Base-by-base conservation (phyloP, 1,140 invertebrate species). In the Cephus cinctus region DNA sequence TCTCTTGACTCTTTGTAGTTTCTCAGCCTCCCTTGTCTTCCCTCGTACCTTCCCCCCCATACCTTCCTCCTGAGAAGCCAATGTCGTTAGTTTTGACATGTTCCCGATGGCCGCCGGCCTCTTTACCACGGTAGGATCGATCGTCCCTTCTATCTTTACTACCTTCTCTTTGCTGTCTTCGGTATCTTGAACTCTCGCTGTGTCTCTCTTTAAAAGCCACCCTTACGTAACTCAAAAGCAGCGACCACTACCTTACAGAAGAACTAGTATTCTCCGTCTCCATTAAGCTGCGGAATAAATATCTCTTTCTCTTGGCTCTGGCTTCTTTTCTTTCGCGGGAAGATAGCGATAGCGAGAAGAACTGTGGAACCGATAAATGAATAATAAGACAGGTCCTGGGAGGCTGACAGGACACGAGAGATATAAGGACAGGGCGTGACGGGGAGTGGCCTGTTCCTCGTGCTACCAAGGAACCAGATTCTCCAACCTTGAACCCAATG, bases 21-120 rank as follows among this genome's bases (percentile, higher is more conserved):
- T 19, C 14, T 32, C 44, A 56, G 52, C 48, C 52, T 58, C 50
- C 44, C 31, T 61, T 47, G 50, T n/a, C n/a, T n/a, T n/a, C n/a
- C n/a, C n/a, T n/a, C n/a, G n/a, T n/a, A n/a, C 48, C 54, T 55
- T 56, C 53, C 49, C 48, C 45, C 50, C 32, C 43, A 44, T 52
- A n/a, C n/a, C n/a, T n/a, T n/a, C n/a, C n/a, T n/a, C 34, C 12
- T 12, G 27, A 9, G 2, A 11, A 50, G 52, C 48, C 57, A 54
- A 52, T 66, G 59, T 67, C 65, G 58, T 69, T 67, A 67, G 48
- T 64, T 65, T 69, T 59, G 54, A 64, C 56, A 54, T 54, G 43
- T 36, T 36, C 34, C 19, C 34, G n/a, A n/a, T n/a, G n/a, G n/a
- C n/a, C n/a, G n/a, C n/a, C n/a, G n/a, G n/a, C n/a, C n/a, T n/a